Conservation (phyloP, 1,140 invertebrate species). For the Myzus persicae region DNA sequence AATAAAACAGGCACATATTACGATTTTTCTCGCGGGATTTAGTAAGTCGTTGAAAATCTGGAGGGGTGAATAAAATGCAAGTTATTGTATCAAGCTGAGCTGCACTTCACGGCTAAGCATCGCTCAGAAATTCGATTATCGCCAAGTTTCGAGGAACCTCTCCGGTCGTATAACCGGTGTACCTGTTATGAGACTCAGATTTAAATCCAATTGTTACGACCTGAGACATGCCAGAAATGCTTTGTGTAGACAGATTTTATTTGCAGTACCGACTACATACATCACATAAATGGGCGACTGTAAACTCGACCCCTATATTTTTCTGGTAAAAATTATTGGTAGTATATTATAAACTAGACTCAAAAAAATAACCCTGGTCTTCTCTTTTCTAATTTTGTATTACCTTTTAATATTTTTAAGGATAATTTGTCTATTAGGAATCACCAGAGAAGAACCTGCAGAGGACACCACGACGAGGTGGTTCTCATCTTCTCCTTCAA, state of each 20-base stretch:
- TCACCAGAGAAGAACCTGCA: not conserved
- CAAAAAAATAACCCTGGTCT: not conserved
- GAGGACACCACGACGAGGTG: not conserved
- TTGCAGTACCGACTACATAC: not conserved
- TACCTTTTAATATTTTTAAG: not conserved
- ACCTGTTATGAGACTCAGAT: not conserved
- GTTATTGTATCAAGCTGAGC: not conserved
- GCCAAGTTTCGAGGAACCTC: not conserved
- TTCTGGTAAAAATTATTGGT: not conserved
- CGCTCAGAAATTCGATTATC: not conserved
- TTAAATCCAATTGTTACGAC: not conserved
- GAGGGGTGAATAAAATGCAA: not conserved
- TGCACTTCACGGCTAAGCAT: not conserved
- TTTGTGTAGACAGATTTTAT: not conserved
- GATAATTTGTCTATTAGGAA: not conserved
- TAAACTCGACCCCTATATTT: not conserved
- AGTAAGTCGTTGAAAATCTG: not conserved
- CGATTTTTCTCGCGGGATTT: not conserved
- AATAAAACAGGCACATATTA: not conserved
- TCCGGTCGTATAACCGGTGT: not conserved
- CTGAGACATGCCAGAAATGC: not conserved
- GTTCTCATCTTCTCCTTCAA: too few species aligned
- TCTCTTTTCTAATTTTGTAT: not conserved
- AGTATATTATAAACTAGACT: not conserved
- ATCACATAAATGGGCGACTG: not conserved